Percentiles rank a stretch among this genome's conserved stretches.
Evolutionary conservation across 1,140 invertebrate species (phyloP).

Genomic region (Bombus difficillimus): DNA sequence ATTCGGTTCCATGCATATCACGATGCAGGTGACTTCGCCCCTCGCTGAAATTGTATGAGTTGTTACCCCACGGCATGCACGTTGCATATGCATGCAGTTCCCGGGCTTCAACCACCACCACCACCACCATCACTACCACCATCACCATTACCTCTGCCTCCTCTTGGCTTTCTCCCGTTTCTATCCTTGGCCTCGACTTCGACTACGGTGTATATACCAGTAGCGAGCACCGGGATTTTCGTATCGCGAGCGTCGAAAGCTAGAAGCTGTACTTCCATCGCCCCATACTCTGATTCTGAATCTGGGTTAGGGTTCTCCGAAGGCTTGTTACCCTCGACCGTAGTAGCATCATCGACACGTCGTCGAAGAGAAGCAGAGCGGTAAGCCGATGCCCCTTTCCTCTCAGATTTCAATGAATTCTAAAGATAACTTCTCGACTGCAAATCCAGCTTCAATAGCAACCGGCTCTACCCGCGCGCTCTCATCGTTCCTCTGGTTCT

Average conservation of each 20-base stretch:
- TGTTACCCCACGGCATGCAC: conserved; percentile 79
- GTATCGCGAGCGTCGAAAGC: background rate
- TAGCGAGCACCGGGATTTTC: conserved; percentile 10
- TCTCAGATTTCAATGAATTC: conserved; percentile 70
- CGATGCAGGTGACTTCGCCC: conserved; percentile 69
- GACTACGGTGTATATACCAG: background rate
- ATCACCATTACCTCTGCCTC: background rate
- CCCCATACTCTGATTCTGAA: background rate
- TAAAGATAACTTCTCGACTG: conserved; percentile 72
- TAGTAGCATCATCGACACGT: conserved; percentile 59
- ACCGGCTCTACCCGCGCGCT: background rate
- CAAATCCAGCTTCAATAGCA: conserved; percentile 39
- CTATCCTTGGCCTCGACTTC: background rate
- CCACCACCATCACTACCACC: too few relatives aligned
- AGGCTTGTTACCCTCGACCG: conserved; percentile 41
- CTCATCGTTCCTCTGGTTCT: background rate
- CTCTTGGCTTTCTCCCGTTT: background rate
- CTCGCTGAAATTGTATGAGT: conserved; percentile 74
- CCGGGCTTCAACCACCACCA: too few relatives aligned
- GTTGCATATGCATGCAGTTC: conserved; percentile 79
- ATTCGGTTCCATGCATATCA: conserved; percentile 77
- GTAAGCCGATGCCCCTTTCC: conserved; percentile 21
- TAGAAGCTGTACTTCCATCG: background rate
- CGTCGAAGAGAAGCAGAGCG: background rate
- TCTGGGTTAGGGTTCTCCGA: background rate